Evolutionary conservation across 1,140 invertebrate genomes (phyloP).

Genomic region (Argopecten irradians): DNA sequence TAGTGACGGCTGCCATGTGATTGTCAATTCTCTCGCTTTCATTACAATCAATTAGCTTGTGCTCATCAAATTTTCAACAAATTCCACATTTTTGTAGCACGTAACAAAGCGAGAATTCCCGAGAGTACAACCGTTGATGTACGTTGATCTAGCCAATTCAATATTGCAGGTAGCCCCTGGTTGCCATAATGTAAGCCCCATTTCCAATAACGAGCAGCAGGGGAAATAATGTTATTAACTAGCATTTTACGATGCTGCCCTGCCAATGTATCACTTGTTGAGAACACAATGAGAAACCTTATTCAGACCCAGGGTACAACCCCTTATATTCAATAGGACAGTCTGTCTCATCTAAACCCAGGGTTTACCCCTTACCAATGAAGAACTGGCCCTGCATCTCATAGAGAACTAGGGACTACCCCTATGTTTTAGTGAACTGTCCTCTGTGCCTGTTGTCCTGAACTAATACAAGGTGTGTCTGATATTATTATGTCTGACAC

Average conservation of each 20-base stretch:
- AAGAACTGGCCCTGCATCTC: too few species aligned
- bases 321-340: too few species aligned
- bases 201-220: not conserved
- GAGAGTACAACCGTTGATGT: not conserved
- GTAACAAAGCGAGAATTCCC: conserved; percentile 10
- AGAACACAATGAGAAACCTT: too few species aligned
- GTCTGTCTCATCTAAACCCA: too few species aligned
- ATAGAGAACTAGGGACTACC: too few species aligned
- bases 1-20: not conserved
- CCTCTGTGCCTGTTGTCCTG: too few species aligned
- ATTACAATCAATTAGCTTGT: conserved; percentile 28
- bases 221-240: conserved; percentile 18
- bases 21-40: conserved; percentile 19
- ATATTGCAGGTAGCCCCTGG: conserved; percentile 3
- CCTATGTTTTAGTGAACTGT: too few species aligned
- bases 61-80: conserved; percentile 33
- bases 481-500: too few species aligned
- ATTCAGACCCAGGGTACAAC: not conserved
- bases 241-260: not conserved
- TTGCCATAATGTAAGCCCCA: not conserved
- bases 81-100: conserved; percentile 26
- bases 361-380: too few species aligned
- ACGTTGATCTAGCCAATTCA: conserved; percentile 17
- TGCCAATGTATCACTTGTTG: not conserved
- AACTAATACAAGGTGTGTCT: too few species aligned